Percentiles rank a stretch among this genome's conserved stretches.
phyloP scores from a whole-genome alignment of 2,888 invertebrate species.

The Aphodius sticticus region DNA sequence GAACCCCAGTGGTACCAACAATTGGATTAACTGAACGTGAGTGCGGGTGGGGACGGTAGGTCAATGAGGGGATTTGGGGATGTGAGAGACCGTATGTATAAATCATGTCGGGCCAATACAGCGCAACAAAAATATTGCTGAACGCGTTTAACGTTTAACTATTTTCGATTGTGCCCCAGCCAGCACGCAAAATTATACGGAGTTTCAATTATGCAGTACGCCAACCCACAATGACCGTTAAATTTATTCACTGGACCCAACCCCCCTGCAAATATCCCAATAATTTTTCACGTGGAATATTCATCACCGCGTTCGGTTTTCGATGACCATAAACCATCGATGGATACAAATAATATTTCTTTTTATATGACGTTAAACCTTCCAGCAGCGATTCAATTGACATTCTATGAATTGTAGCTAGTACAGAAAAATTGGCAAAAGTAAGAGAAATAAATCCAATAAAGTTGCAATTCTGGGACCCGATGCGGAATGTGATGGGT shows the following conservation, averaged over 20 bases:
- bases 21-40: background rate
- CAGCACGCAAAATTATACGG: constrained; percentile 19
- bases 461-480: too few relatives aligned
- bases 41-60: background rate
- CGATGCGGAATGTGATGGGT: too few relatives aligned
- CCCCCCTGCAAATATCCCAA: background rate
- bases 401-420: too few relatives aligned
- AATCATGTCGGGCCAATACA: background rate
- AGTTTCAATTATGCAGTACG: constrained; percentile 20
- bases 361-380: too few relatives aligned
- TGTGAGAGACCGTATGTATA: background rate
- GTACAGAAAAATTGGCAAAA: too few relatives aligned
- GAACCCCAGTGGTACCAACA: background rate
- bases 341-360: too few relatives aligned
- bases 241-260: constrained; percentile 9
- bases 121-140: constrained; percentile 13
- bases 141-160: constrained; percentile 19
- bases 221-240: constrained; percentile 12
- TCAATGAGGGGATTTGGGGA: background rate
- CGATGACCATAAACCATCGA: too few relatives aligned
- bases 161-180: constrained; percentile 5
- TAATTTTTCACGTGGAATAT: background rate
- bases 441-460: too few relatives aligned
- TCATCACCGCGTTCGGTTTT: background rate
- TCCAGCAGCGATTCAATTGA: too few relatives aligned